Evolutionary conservation across 2,888 invertebrate species (phyloP).

Genomic region (Andrena haemorrhoa): DNA sequence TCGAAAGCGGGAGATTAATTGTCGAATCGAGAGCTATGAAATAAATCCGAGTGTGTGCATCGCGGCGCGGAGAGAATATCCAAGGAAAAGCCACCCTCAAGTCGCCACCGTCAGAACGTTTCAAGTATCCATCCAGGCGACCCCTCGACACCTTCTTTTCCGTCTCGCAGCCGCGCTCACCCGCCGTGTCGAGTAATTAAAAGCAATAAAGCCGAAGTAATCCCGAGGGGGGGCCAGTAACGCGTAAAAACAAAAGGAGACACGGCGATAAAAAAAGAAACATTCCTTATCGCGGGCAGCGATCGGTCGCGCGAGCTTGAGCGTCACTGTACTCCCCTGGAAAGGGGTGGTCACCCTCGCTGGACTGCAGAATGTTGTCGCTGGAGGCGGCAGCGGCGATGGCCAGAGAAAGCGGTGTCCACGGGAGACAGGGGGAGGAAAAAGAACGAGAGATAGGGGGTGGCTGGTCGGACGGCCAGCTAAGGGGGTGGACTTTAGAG

Average conservation of each 20-base stretch:
- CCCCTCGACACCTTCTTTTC: conserved; percentile 34
- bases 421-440: conserved; percentile 60
- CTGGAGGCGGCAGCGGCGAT: conserved; percentile 82
- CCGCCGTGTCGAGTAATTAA: conserved; percentile 49
- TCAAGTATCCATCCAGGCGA: conserved; percentile 10
- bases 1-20: not conserved
- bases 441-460: conserved; percentile 72
- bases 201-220: conserved; percentile 64
- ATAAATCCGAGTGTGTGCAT: not conserved
- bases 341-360: conserved; percentile 82
- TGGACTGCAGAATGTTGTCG: conserved; percentile 83
- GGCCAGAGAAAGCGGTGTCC: conserved; percentile 70
- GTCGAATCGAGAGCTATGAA: not conserved
- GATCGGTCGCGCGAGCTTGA: conserved; percentile 75
- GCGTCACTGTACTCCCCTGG: conserved; percentile 80
- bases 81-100: conserved; percentile 13
- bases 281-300: conserved; percentile 56
- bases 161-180: conserved; percentile 3
- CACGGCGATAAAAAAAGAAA: conserved; percentile 64
- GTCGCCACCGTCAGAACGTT: conserved; percentile 3
- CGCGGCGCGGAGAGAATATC: not conserved
- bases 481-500: conserved; percentile 82
- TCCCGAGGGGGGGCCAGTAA: conserved; percentile 42
- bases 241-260: conserved; percentile 46
- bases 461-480: conserved; percentile 72